These are phyloP conservation scores for Zelostemma sp. DNA, from an alignment of 1,140 invertebrate species.

Conservation along the genomic window DNA sequence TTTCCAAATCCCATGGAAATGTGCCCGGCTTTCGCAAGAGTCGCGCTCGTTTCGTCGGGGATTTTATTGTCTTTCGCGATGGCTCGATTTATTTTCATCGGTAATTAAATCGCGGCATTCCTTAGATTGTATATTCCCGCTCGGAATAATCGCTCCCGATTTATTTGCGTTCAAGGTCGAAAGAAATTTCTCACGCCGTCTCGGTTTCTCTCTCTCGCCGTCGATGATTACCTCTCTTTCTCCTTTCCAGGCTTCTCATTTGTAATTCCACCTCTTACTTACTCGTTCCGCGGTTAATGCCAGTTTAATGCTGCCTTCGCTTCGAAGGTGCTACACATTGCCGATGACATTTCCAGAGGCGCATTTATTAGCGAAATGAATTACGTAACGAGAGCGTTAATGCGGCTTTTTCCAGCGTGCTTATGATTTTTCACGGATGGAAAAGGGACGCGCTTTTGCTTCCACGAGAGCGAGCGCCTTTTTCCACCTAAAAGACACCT, in stretches of 20 bases:
- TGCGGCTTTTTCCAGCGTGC: constrained; percentile 20
- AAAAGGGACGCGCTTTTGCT: too few relatives aligned
- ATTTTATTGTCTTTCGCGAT: too few relatives aligned
- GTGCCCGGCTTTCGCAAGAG: too few relatives aligned
- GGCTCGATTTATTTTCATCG: too few relatives aligned
- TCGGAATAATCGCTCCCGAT: constrained; percentile 18
- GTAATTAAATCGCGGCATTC: too few relatives aligned
- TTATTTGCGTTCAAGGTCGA: constrained; percentile 49
- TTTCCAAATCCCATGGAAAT: not conserved
- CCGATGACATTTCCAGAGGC: constrained; percentile 40
- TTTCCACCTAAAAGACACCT: constrained; percentile 29
- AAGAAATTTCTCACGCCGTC: constrained; percentile 54
- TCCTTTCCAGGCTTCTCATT: constrained; percentile 30
- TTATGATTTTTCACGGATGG: too few relatives aligned
- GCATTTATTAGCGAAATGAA: constrained; percentile 30
- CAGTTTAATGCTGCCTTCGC: constrained; percentile 27
- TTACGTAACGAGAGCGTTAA: constrained; percentile 26
- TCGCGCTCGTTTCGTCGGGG: too few relatives aligned
- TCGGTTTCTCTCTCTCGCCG: constrained; percentile 44
- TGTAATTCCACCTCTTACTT: constrained; percentile 41
- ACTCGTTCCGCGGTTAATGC: constrained; percentile 44
- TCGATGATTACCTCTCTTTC: constrained; percentile 27
- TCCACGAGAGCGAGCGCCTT: too few relatives aligned
- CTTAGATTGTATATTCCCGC: too few relatives aligned
- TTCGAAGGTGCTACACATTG: constrained; percentile 24